These are phyloP conservation scores for Pleuronectes platessa DNA, from an alignment of 2,113 vertebrate genomes.

Conservation along the genomic window DNA sequence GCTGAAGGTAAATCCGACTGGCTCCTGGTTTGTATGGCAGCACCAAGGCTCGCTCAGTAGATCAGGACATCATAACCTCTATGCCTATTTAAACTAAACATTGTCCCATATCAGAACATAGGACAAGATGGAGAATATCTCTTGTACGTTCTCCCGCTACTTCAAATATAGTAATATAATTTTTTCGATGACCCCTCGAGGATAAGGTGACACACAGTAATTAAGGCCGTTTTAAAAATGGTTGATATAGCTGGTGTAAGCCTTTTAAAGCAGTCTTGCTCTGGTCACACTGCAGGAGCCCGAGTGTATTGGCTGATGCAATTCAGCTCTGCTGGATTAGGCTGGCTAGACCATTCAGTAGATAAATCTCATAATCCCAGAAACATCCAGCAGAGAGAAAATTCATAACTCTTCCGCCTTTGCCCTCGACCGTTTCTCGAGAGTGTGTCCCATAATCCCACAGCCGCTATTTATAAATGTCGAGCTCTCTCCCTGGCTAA, in stretches of 20 bases:
- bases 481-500: background rate
- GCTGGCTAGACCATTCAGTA: conserved; percentile 49
- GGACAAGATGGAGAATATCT: too few species aligned
- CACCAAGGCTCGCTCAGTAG: too few species aligned
- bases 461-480: conserved; percentile 32
- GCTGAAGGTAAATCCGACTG: too few species aligned
- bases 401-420: conserved; percentile 53
- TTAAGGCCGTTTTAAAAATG: conserved; percentile 7
- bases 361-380: conserved; percentile 71
- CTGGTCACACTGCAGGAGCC: conserved; percentile 27
- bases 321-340: conserved; percentile 55
- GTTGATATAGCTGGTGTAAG: conserved; percentile 25
- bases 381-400: conserved; percentile 49
- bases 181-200: background rate
- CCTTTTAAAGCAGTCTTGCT: conserved; percentile 49
- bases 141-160: background rate
- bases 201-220: background rate
- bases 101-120: too few species aligned
- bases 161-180: background rate
- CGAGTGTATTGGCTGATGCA: conserved; percentile 28
- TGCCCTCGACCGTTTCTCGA: conserved; percentile 44
- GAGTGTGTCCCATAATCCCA: conserved; percentile 40
- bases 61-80: too few species aligned
- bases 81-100: too few species aligned
- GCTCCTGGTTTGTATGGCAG: too few species aligned